Percentiles rank a stretch among this genome's conserved stretches.
Conservation (phyloP, 2,113 vertebrate species). For the Rhinogobius similis region DNA sequence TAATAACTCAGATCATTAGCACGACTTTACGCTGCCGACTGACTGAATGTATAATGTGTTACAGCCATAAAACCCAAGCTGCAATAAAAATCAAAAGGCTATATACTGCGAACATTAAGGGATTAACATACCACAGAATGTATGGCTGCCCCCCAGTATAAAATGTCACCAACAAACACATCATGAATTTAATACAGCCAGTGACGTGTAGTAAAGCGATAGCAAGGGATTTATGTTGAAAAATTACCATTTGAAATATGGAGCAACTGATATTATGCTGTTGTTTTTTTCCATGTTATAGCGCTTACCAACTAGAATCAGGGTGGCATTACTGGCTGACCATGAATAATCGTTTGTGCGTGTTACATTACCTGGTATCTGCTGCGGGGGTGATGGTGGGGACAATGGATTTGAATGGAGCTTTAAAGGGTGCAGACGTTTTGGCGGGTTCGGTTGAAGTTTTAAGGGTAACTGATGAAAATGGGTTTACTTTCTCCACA, state of each 20-base stretch:
- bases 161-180: slow-evolving; percentile 38
- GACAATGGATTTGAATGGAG: slow-evolving; percentile 13
- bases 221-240: slow-evolving; percentile 47
- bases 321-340: slow-evolving; percentile 24
- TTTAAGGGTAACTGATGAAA: slow-evolving; percentile 13
- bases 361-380: slow-evolving; percentile 62
- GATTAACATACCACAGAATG: slow-evolving; percentile 18
- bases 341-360: slow-evolving; percentile 41
- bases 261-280: no score
- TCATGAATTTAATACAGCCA: slow-evolving; percentile 44
- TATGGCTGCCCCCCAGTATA: slow-evolving; percentile 16
- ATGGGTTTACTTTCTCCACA: slow-evolving; percentile 6
- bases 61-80: slow-evolving; percentile 27
- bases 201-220: slow-evolving; percentile 39
- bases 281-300: not conserved
- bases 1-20: slow-evolving; percentile 54
- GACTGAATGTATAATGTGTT: slow-evolving; percentile 35
- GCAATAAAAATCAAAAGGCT: slow-evolving; percentile 40
- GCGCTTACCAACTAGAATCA: not conserved
- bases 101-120: slow-evolving; percentile 22
- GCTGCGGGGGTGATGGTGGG: slow-evolving; percentile 41
- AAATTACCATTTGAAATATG: not conserved
- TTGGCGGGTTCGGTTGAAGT: not conserved
- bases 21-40: slow-evolving; percentile 24
- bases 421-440: slow-evolving; percentile 31